Conservation (phyloP, 2,797 vertebrate genomes). For the Schizothorax lantsangensis region DNA sequence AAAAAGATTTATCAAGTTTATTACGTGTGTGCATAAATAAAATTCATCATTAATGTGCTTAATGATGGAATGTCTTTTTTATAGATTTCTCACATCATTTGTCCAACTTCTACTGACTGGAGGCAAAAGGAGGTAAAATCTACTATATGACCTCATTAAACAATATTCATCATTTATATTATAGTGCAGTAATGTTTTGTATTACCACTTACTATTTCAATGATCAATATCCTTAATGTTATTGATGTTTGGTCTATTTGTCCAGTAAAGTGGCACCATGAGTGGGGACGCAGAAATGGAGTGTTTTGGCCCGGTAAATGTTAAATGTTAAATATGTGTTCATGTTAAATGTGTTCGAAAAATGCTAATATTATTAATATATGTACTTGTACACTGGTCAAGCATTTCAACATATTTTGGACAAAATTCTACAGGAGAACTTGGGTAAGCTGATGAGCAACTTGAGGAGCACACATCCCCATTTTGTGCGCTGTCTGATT, state of each 20-base stretch:
- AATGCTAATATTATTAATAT: neutral
- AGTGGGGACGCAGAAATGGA: constrained; percentile 83
- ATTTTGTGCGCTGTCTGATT: constrained; percentile 92
- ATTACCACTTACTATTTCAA: neutral
- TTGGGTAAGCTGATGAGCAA: constrained; percentile 91
- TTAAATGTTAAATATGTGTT: neutral
- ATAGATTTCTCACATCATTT: neutral
- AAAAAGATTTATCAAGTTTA: neutral
- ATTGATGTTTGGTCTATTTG: neutral
- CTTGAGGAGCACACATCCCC: constrained; percentile 88
- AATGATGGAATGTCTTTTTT: neutral
- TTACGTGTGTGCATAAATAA: neutral
- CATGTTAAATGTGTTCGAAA: neutral
- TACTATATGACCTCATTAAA: constrained; percentile 35
- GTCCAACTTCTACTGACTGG: neutral
- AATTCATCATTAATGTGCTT: neutral
- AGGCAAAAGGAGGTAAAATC: constrained; percentile 26
- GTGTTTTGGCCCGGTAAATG: constrained; percentile 75
- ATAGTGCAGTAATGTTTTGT: neutral
- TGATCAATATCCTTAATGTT: neutral
- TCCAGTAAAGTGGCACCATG: constrained; percentile 77
- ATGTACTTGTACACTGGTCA: neutral
- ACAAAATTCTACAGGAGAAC: constrained; percentile 79
- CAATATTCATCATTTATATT: neutral
- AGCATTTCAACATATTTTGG: neutral